Conservation (phyloP, 2,113 vertebrate genomes). For the Cyanoramphus novaezelandiae region DNA sequence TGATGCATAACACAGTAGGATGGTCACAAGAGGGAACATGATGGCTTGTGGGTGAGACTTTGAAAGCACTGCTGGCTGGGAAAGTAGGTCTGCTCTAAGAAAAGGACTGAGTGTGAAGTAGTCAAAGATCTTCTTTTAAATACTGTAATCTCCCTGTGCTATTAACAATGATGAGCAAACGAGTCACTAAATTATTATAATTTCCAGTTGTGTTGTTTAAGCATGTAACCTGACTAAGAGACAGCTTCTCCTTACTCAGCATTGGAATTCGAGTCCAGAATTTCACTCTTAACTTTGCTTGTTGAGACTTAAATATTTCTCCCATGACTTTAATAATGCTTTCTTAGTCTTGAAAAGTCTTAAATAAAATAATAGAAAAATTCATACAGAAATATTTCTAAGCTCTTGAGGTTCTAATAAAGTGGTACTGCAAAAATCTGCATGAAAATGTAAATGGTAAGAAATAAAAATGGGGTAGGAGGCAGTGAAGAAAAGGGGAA, state of each 20-base stretch:
- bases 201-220: background rate
- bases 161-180: background rate
- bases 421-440: background rate
- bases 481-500: background rate
- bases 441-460: background rate
- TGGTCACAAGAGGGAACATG: background rate
- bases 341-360: background rate
- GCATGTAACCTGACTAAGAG: background rate
- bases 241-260: background rate
- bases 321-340: background rate
- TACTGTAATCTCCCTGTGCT: background rate
- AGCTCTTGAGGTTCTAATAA: background rate
- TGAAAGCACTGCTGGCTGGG: background rate
- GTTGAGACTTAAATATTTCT: background rate
- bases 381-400: background rate
- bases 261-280: background rate
- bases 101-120: background rate
- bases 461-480: background rate
- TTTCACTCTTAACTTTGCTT: background rate
- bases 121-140: background rate
- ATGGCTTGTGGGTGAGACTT: background rate
- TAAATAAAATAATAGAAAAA: slow-evolving; percentile 11
- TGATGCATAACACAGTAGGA: background rate
- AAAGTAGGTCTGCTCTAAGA: background rate
- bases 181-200: background rate